These are phyloP conservation scores for Buphagus erythrorhynchus DNA, from an alignment of 2,797 vertebrate species.

Conservation along the genomic window DNA sequence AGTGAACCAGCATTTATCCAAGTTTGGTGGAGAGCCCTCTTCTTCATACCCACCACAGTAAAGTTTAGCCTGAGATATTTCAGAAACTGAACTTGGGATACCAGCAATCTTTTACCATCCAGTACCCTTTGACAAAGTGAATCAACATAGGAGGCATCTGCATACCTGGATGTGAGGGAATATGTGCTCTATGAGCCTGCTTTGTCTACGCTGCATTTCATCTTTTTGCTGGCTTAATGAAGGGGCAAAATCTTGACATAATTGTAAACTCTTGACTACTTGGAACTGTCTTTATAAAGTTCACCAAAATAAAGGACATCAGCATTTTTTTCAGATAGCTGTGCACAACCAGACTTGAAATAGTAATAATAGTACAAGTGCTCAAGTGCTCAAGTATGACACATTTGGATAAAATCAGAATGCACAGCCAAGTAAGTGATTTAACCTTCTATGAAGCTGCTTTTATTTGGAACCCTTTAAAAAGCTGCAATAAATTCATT, in stretches of 20 bases:
- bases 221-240: neutral
- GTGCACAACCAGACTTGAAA: neutral
- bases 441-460: neutral
- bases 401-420: neutral
- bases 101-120: neutral
- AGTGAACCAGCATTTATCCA: neutral
- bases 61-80: neutral
- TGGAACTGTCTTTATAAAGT: neutral
- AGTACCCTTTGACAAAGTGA: neutral
- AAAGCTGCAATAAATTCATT: neutral
- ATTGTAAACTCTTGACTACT: neutral
- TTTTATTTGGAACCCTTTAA: neutral
- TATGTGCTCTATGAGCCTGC: neutral
- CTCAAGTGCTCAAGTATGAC: neutral
- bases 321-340: neutral
- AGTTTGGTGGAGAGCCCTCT: neutral
- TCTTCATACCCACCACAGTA: neutral
- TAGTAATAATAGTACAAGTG: neutral
- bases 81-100: neutral
- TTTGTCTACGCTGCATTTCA: fast-evolving
- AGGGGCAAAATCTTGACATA: neutral
- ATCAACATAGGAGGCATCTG: neutral
- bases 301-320: neutral
- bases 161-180: neutral
- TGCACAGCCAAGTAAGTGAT: neutral